Conservation (phyloP, 2,888 invertebrate genomes). For the Tromatobia lineatoria region DNA sequence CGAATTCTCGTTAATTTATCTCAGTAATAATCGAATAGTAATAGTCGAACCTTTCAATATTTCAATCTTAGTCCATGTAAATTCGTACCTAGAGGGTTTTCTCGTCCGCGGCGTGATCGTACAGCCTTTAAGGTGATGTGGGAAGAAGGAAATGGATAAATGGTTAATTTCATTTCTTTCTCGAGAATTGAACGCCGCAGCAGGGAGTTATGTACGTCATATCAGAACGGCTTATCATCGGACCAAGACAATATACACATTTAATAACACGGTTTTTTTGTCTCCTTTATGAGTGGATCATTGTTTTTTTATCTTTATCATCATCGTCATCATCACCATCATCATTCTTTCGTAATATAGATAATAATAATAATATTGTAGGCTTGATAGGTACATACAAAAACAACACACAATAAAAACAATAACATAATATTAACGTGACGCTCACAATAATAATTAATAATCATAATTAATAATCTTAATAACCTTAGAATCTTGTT, state of each 20-base stretch:
- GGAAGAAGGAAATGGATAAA: slow-evolving; percentile 47
- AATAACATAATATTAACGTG: slow-evolving; percentile 85
- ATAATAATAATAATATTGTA: slow-evolving; percentile 77
- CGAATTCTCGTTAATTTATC: slow-evolving; percentile 5
- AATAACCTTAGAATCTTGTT: slow-evolving; percentile 83
- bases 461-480: slow-evolving; percentile 78
- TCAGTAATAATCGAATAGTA: not conserved
- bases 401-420: slow-evolving; percentile 86
- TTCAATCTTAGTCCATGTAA: slow-evolving; percentile 40
- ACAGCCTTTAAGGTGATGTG: slow-evolving; percentile 9
- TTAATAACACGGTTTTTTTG: slow-evolving; percentile 81
- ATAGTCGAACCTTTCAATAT: not conserved
- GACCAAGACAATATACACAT: slow-evolving; percentile 82
- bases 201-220: slow-evolving; percentile 60
- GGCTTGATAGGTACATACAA: slow-evolving; percentile 85
- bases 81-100: slow-evolving; percentile 54
- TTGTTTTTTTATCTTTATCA: slow-evolving; percentile 74
- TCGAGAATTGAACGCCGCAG: slow-evolving; percentile 62
- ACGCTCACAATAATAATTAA: slow-evolving; percentile 84
- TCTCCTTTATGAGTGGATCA: slow-evolving; percentile 79
- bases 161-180: slow-evolving; percentile 55
- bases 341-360: slow-evolving; percentile 66
- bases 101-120: slow-evolving; percentile 5
- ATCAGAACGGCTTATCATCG: slow-evolving; percentile 74
- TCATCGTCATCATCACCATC: slow-evolving; percentile 67